Evolutionary conservation across 2,113 vertebrate genomes (phyloP).

Genomic region (Phylloscopus trochiloides): DNA sequence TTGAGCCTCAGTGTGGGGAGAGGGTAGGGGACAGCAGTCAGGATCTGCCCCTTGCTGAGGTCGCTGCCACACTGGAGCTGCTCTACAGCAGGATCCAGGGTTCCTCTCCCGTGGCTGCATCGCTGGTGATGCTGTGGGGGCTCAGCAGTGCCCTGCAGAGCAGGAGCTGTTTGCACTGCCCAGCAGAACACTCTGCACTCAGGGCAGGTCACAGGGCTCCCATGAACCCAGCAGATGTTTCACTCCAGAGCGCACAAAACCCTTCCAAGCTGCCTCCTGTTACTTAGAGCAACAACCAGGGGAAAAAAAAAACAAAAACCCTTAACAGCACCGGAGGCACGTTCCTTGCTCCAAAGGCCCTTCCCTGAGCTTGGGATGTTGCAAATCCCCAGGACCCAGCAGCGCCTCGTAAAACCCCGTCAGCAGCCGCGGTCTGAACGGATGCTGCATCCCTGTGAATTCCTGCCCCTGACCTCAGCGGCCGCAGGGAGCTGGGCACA

Average conservation of each 20-base stretch:
- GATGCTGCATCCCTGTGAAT: constrained; percentile 1
- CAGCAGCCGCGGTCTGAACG: background rate
- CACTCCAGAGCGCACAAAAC: background rate
- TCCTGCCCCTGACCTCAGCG: background rate
- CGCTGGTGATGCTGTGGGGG: background rate
- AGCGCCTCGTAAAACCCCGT: background rate
- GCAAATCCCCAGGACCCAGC: background rate
- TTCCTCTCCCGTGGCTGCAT: background rate
- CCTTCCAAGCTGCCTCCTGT: background rate
- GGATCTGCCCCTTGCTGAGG: background rate
- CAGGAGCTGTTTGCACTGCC: background rate
- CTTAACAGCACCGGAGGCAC: background rate
- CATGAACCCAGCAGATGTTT: constrained; percentile 58
- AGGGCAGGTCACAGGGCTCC: constrained; percentile 14
- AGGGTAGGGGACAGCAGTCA: background rate
- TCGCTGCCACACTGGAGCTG: background rate
- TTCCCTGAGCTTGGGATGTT: background rate
- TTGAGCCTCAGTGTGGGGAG: background rate
- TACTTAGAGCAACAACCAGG: background rate
- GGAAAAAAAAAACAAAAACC: fast-evolving
- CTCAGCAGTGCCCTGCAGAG: background rate
- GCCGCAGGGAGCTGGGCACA: background rate
- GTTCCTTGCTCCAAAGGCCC: background rate
- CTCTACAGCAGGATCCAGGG: background rate
- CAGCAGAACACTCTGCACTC: background rate